Evolutionary conservation across 2,888 invertebrate species (phyloP).

Genomic region (Sesia apiformis): DNA sequence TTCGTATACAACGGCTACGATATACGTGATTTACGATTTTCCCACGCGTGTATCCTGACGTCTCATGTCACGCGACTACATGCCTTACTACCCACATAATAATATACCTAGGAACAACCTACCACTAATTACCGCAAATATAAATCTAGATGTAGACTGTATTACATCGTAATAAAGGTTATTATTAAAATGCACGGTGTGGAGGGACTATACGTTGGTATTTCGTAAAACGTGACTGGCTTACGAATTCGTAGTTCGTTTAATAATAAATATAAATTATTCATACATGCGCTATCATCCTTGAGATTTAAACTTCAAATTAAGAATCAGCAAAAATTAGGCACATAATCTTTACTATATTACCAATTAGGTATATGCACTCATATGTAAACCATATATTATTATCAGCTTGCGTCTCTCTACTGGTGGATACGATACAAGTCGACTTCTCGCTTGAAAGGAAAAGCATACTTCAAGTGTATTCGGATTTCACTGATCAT

Average conservation of each 20-base stretch:
- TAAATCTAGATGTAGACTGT: too few species aligned
- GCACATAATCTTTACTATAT: too few species aligned
- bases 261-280: neutral
- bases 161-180: too few species aligned
- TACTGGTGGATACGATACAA: too few species aligned
- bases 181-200: neutral
- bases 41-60: slow-evolving; percentile 8
- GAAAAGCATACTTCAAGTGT: too few species aligned
- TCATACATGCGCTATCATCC: neutral
- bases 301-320: too few species aligned
- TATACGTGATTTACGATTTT: slow-evolving; percentile 8
- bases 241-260: neutral
- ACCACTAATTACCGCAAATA: neutral
- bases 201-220: neutral
- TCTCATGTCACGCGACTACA: slow-evolving; percentile 4
- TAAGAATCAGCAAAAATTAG: too few species aligned
- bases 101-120: neutral
- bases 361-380: too few species aligned
- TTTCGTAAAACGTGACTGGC: neutral
- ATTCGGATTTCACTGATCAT: too few species aligned
- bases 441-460: too few species aligned
- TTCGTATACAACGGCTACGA: neutral
- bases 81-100: neutral
- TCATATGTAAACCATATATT: too few species aligned
- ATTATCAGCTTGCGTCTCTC: too few species aligned